Evolutionary conservation across 1,140 invertebrate species (phyloP).

Genomic region (Drosophila repleta): DNA sequence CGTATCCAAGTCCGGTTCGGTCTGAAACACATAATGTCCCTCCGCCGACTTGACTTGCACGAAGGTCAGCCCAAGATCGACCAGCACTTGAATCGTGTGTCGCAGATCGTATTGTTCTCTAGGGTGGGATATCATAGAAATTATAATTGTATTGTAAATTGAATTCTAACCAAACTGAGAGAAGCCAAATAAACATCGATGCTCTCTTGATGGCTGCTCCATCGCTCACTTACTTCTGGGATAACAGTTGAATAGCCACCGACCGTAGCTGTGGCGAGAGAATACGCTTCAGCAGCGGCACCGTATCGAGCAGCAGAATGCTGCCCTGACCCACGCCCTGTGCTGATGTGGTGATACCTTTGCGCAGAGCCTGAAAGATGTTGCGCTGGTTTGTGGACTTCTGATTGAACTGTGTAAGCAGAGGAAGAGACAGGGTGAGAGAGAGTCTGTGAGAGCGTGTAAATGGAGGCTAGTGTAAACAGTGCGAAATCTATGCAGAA

Average conservation of each 20-base stretch:
- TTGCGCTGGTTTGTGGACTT: slow-evolving; percentile 86
- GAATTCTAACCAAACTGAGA: too few species aligned
- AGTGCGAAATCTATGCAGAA: slow-evolving; percentile 69
- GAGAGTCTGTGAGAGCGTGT: not conserved
- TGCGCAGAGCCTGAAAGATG: slow-evolving; percentile 86
- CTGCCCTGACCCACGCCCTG: slow-evolving; percentile 86
- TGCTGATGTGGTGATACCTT: slow-evolving; percentile 87
- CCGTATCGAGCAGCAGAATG: slow-evolving; percentile 88
- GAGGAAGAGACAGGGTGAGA: not conserved
- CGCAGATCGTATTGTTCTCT: slow-evolving; percentile 90
- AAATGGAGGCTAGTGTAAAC: slow-evolving; percentile 46
- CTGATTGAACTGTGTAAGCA: slow-evolving; percentile 85
- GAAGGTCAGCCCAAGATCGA: slow-evolving; percentile 95
- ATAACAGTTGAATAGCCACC: slow-evolving; percentile 86
- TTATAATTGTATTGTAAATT: too few species aligned
- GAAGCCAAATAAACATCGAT: too few species aligned
- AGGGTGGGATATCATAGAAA: slow-evolving; percentile 37
- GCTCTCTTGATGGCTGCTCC: not conserved
- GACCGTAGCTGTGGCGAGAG: slow-evolving; percentile 91
- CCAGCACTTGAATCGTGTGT: slow-evolving; percentile 92
- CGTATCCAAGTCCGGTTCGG: slow-evolving; percentile 90
- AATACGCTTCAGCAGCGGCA: slow-evolving; percentile 90
- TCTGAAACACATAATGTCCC: slow-evolving; percentile 91
- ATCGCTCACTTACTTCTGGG: slow-evolving; percentile 47
- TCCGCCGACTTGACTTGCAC: slow-evolving; percentile 91